Evolutionary conservation across 2,797 vertebrate genomes (phyloP).

Genomic region (Cyclura pinguis): DNA sequence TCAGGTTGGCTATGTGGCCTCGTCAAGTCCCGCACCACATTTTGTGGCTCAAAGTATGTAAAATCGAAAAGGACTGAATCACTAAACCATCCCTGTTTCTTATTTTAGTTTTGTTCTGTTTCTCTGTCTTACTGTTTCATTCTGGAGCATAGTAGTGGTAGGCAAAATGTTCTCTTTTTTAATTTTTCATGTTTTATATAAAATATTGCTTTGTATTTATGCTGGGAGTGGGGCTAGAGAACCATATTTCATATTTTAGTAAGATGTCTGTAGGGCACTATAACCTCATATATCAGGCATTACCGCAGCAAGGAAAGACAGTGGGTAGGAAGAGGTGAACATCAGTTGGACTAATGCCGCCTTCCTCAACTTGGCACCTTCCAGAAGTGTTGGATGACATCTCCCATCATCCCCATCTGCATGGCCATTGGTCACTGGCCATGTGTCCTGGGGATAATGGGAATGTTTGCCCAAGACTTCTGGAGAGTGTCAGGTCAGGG

Average conservation of each 20-base stretch:
- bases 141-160: neutral
- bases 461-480: neutral
- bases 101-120: conserved; percentile 31
- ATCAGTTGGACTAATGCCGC: neutral
- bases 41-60: conserved; percentile 80
- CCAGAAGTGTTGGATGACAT: neutral
- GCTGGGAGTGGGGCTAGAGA: conserved; percentile 10
- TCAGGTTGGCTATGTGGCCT: conserved; percentile 81
- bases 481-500: neutral
- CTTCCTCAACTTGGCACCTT: neutral
- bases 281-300: neutral
- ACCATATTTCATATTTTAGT: conserved; percentile 47
- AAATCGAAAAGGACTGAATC: conserved; percentile 43
- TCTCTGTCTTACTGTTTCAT: conserved; percentile 41
- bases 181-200: conserved; percentile 59
- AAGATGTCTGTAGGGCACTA: neutral
- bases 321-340: neutral
- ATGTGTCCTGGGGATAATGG: neutral
- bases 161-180: conserved; percentile 7
- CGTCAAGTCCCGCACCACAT: conserved; percentile 76
- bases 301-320: neutral
- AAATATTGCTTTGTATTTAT: conserved; percentile 60
- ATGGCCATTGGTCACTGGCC: too few relatives aligned
- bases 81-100: conserved; percentile 41
- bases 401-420: neutral